These are phyloP conservation scores for Machimus rusticus DNA, from an alignment of 2,888 invertebrate genomes.

Conservation along the genomic window DNA sequence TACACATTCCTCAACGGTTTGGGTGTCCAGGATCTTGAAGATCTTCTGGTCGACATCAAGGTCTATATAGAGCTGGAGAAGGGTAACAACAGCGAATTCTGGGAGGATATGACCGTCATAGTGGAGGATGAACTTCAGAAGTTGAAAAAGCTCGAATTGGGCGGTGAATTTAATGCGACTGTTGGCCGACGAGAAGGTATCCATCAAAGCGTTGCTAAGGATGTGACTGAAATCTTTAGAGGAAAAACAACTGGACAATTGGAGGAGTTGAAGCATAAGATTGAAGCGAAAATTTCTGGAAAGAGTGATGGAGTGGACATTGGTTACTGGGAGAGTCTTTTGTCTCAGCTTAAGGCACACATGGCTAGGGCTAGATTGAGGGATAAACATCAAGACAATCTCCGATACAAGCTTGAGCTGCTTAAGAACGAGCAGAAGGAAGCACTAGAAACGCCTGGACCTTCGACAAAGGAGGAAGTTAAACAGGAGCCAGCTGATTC, in stretches of 20 bases:
- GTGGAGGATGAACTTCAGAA: constrained; percentile 92
- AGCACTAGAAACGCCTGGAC: constrained; percentile 51
- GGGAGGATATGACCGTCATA: constrained; percentile 95
- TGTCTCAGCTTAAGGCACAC: constrained; percentile 95
- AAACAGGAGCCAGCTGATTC: constrained; percentile 45
- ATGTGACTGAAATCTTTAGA: constrained; percentile 89
- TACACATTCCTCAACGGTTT: constrained; percentile 94
- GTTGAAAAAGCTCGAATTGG: constrained; percentile 75
- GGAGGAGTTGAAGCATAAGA: constrained; percentile 80
- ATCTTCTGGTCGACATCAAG: constrained; percentile 94
- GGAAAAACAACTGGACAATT: constrained; percentile 91
- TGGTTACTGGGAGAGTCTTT: constrained; percentile 96
- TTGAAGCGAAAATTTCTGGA: constrained; percentile 84
- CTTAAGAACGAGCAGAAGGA: constrained; percentile 87
- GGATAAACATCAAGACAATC: constrained; percentile 90
- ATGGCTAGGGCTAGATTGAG: constrained; percentile 91
- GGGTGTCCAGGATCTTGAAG: constrained; percentile 89
- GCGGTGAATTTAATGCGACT: constrained; percentile 68
- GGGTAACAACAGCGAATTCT: constrained; percentile 87
- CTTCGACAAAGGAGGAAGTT: neutral
- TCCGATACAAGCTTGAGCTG: constrained; percentile 85
- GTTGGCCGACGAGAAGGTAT: constrained; percentile 70
- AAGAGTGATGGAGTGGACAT: constrained; percentile 92
- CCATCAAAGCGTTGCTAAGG: constrained; percentile 88
- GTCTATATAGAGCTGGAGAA: constrained; percentile 91